Base-by-base conservation (phyloP, 1,140 invertebrate species). In the Tenebrio molitor region DNA sequence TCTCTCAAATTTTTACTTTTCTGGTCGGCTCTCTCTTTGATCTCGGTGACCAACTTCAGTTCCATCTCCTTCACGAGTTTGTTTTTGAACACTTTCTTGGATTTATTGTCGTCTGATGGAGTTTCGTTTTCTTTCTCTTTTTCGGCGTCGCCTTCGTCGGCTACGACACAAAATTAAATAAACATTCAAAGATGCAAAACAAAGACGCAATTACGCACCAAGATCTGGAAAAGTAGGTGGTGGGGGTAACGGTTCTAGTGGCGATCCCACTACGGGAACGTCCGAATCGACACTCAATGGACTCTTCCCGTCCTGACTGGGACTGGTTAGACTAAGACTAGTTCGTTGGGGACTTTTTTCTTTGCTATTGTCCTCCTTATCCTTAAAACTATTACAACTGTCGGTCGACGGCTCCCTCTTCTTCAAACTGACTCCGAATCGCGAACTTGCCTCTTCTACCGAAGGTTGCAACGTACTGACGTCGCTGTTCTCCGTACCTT, bases 1-100 rank as follows among this genome's bases (percentile, higher is more conserved):
- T 87, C 86, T 79, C 85, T 84, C 14, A 83, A 69, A 39, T 85
- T 83, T 77, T 86, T 86, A 16, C 46, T 58, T 62, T 88, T 91
- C 65, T 88, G 87, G 77, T 94, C 91, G 1, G 91, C 89, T 66
- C 89, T 85, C 76, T 93, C 91, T 81, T 93, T 94, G 15, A 94
- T 94, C 82, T 95, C 92, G 7, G 92, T 91, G 6, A 93, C 90
- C 12, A 93, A 81, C 82, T 93, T 92, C 2, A 93, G 79, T 78
- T 93, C 92, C 88, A 94, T 92, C 80, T 95, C 92, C 77, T 94
- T 94, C 65, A 83, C 81, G 7, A 83, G 79, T 21, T 80, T 77
- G 71, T 78, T 83, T 75, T 84, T 84, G 63, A 83, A 82, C 71
- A 84, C 73, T 78, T 83, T 82, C 25, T 80, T 79, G 25, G 73